These are phyloP conservation scores for Lithosia quadra DNA, from an alignment of 2,888 invertebrate species.

Conservation along the genomic window DNA sequence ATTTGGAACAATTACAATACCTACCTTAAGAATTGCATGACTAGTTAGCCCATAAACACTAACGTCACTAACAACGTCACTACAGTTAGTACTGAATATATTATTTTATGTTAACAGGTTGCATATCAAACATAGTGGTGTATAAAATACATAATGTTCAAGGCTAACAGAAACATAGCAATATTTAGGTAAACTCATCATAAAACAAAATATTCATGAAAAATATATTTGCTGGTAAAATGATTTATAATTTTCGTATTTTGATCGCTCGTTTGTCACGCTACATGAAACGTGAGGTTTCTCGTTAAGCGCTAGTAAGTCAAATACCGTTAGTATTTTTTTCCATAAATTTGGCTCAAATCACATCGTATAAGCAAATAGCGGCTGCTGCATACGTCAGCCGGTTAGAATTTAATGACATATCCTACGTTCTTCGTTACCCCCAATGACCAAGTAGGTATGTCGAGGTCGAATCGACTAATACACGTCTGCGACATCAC, in stretches of 20 bases:
- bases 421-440: constrained; percentile 52
- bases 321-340: constrained; percentile 1
- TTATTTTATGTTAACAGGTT: too few species aligned
- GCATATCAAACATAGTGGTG: too few species aligned
- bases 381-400: constrained; percentile 54
- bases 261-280: constrained; percentile 3
- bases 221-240: not conserved
- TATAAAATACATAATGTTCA: not conserved
- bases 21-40: too few species aligned
- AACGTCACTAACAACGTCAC: too few species aligned
- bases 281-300: constrained; percentile 9
- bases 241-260: not conserved
- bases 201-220: not conserved
- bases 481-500: not conserved
- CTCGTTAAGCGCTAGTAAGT: constrained; percentile 3
- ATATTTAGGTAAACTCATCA: not conserved
- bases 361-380: constrained; percentile 26
- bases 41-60: too few species aligned
- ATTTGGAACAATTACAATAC: too few species aligned
- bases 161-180: not conserved
- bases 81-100: too few species aligned
- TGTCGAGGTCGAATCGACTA: not conserved
- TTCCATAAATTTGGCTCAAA: constrained; percentile 10
- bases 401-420: constrained; percentile 68
- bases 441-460: not conserved